Conservation (phyloP, 2,888 invertebrate genomes). For the Choreutis nemorana region DNA sequence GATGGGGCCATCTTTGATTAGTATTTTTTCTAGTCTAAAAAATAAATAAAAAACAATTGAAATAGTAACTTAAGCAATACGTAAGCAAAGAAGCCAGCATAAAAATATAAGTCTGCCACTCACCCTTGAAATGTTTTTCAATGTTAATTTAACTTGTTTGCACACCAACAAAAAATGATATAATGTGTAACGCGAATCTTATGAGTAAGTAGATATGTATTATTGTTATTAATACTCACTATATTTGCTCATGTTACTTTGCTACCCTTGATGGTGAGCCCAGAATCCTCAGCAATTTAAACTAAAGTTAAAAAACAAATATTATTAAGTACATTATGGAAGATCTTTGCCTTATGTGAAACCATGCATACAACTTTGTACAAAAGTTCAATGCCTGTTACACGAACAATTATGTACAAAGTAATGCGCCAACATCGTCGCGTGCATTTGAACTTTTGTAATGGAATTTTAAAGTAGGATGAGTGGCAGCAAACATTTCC, state of each 20-base stretch:
- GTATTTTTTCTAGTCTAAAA: conserved; percentile 24
- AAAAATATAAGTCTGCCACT: conserved; percentile 14
- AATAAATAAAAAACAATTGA: conserved; percentile 4
- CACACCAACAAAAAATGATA: neutral
- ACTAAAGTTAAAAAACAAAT: conserved; percentile 44
- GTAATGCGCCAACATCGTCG: neutral
- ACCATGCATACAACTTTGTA: conserved; percentile 43
- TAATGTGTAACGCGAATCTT: neutral
- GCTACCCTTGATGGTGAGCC: conserved; percentile 26
- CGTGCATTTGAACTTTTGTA: conserved; percentile 44
- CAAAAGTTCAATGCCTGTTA: conserved; percentile 47
- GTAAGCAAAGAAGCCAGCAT: conserved; percentile 26
- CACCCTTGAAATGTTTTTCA: conserved; percentile 1
- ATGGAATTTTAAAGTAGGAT: conserved; percentile 12
- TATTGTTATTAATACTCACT: conserved; percentile 35
- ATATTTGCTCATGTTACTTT: conserved; percentile 37
- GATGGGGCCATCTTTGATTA: conserved; percentile 34
- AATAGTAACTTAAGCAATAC: conserved; percentile 1
- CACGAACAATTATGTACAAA: conserved; percentile 4
- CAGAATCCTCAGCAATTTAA: conserved; percentile 30
- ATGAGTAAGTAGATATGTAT: conserved; percentile 4
- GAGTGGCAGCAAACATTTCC: conserved; percentile 36
- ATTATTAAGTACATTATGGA: conserved; percentile 5
- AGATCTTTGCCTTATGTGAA: neutral
- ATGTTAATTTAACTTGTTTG: neutral